These are phyloP conservation scores for Aphodius sticticus DNA, from an alignment of 2,888 invertebrate species.

Conservation along the genomic window DNA sequence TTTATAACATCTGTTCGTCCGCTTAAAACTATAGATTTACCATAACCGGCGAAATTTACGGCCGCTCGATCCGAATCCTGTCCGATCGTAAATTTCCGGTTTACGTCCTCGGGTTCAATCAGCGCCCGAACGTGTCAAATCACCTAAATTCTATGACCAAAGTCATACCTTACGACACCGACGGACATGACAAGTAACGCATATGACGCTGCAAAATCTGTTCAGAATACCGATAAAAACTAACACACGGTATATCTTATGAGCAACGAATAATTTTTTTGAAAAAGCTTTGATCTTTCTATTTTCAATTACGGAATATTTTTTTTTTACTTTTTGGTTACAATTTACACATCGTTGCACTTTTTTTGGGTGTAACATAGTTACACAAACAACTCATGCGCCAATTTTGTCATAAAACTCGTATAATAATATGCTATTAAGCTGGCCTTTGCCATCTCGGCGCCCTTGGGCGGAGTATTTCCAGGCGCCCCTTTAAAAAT, in stretches of 20 bases:
- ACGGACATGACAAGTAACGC: neutral
- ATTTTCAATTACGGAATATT: too few species aligned
- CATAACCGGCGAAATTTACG: constrained; percentile 36
- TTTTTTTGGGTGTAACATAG: too few species aligned
- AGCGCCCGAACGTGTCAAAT: constrained; percentile 18
- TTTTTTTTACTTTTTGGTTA: too few species aligned
- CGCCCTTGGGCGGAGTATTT: too few species aligned
- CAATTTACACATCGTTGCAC: too few species aligned
- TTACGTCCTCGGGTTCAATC: constrained; percentile 31
- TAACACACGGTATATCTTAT: neutral
- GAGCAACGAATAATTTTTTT: neutral
- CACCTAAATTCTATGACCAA: constrained; percentile 10
- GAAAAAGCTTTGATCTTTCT: too few species aligned
- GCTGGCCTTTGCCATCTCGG: too few species aligned
- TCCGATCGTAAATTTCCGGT: constrained; percentile 33
- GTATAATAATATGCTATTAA: too few species aligned
- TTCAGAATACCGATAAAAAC: too few species aligned
- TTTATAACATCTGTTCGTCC: constrained; percentile 33
- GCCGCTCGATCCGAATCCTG: constrained; percentile 30
- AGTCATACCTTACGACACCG: neutral
- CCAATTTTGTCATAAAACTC: too few species aligned
- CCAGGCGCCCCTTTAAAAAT: too few species aligned
- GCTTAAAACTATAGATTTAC: constrained; percentile 38
- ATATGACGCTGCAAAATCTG: neutral
- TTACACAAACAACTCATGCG: too few species aligned